These are phyloP conservation scores for Scaptomyza parva DNA, from an alignment of 2,888 invertebrate genomes.

Conservation along the genomic window DNA sequence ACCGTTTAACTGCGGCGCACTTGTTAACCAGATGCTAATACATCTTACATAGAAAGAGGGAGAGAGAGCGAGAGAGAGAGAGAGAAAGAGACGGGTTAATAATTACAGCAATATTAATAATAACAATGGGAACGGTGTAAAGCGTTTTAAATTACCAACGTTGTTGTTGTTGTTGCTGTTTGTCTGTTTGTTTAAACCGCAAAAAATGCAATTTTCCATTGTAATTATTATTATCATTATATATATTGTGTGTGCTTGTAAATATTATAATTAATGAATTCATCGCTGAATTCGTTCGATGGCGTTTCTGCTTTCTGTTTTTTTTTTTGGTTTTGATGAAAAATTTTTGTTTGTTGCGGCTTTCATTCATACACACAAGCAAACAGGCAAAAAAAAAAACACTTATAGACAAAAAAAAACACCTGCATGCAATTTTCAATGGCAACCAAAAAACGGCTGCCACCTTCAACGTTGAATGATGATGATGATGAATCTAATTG, in stretches of 20 bases:
- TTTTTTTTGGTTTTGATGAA: conserved; percentile 47
- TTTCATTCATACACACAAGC: conserved; percentile 44
- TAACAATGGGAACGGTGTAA: conserved; percentile 66
- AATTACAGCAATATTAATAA: conserved; percentile 58
- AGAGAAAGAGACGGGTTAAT: not conserved
- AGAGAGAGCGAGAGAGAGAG: not conserved
- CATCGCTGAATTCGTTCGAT: conserved; percentile 50
- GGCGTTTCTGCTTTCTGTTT: conserved; percentile 57
- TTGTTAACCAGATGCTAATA: conserved; percentile 78
- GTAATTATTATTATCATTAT: conserved; percentile 51
- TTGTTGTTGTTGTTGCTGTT: conserved; percentile 16
- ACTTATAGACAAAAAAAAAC: conserved; percentile 34
- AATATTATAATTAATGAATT: conserved; percentile 67
- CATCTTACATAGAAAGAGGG: conserved; percentile 35
- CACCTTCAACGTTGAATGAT: conserved; percentile 44
- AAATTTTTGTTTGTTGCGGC: conserved; percentile 47
- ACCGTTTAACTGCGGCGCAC: conserved; percentile 76
- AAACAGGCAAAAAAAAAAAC: conserved; percentile 12
- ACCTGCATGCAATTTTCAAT: conserved; percentile 75
- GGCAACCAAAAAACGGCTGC: conserved; percentile 59
- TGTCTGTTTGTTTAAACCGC: conserved; percentile 60
- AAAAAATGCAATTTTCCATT: conserved; percentile 61
- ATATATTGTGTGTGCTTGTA: conserved; percentile 23
- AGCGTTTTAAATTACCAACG: conserved; percentile 67
- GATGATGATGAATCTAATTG: conserved; percentile 2